A percentile compares a stretch with the other conserved stretches of the same genome.
Conservation (phyloP, 2,888 invertebrate species). For the Schizotus pectinicornis region DNA sequence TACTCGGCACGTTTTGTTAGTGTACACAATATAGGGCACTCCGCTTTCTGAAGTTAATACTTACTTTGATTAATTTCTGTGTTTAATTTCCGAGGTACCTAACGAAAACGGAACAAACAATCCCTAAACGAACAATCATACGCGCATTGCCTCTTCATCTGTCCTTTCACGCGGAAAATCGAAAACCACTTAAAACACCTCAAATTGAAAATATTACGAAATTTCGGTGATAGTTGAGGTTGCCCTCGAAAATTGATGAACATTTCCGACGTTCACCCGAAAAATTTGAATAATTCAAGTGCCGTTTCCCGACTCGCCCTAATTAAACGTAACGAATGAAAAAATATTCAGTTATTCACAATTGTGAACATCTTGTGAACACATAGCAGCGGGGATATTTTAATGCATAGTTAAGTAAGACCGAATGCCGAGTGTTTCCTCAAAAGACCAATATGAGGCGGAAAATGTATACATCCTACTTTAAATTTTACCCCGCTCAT, state of each 20-base stretch:
- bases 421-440: slow-evolving; percentile 43
- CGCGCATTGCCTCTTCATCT: background rate
- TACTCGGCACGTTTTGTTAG: slow-evolving; percentile 38
- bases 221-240: too few species aligned
- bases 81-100: slow-evolving; percentile 38
- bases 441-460: slow-evolving; percentile 47
- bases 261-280: too few species aligned
- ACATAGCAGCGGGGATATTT: slow-evolving; percentile 42
- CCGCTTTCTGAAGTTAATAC: slow-evolving; percentile 36
- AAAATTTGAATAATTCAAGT: too few species aligned
- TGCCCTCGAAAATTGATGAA: too few species aligned
- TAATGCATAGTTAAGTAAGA: slow-evolving; percentile 54
- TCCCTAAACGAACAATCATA: slow-evolving; percentile 30
- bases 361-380: slow-evolving; percentile 36
- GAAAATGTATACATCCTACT: slow-evolving; percentile 42
- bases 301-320: too few species aligned
- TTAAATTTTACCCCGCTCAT: slow-evolving; percentile 42
- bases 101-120: slow-evolving; percentile 37
- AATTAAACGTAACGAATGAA: too few species aligned
- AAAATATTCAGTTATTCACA: slow-evolving; percentile 34
- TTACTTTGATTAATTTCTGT: slow-evolving; percentile 39
- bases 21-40: slow-evolving; percentile 33
- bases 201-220: too few species aligned
- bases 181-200: too few species aligned
- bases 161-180: too few species aligned